Evolutionary conservation across 64 coral and sea anemone species (phyloP), one percentile per base, ranked within the genome.

Genomic region (Astreopora myriophthalma): DNA sequence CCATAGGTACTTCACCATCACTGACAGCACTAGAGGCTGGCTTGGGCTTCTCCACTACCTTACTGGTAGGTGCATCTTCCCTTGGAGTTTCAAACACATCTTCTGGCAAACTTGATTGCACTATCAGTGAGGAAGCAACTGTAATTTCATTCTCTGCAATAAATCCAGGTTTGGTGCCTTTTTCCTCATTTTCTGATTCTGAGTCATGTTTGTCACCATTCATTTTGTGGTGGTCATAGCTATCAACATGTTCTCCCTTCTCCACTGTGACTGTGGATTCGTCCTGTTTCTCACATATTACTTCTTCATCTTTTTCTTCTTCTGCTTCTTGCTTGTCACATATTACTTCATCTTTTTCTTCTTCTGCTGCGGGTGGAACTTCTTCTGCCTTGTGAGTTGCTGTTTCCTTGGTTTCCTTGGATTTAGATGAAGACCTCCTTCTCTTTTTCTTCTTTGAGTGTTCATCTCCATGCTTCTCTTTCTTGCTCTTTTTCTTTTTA

Each of bases 391-490:
- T 29, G 57, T 74, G 29, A 32, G 10, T 38, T 35, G 4, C 11
- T 72, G 7, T 48, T 27, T 70, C 66, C 14, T 32, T 46, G 31
- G 55, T 31, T 71, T 78, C 75, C 34, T 67, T 81, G 6, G 77
- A 81, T n/a, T 61, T 81, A 13, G 77, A 81, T 36, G 77, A 81
- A 11, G 77, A 81, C 48, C 14, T 90, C 20, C 63, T 69, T 32
- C 31, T 79, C 28, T 66, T 82, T 34, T 82, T 80, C 77, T 69
- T 90, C 37, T 91, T 79, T 37, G 17, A 30, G 8, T 70, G 60
- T 10, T 92, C 89, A n/a, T 92, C 89, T 22, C 68, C 84, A 70
- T 86, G 63, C n/a, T 71, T 72, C 35, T 86, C 84, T 48, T 72
- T 86, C 63, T 51, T 86, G n/a, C 89, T 92, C 7, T 48, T 84